Percentiles rank a stretch among this genome's conserved stretches.
Evolutionary conservation across 2,888 invertebrate species (phyloP).

Genomic region (Platycheirus albimanus): DNA sequence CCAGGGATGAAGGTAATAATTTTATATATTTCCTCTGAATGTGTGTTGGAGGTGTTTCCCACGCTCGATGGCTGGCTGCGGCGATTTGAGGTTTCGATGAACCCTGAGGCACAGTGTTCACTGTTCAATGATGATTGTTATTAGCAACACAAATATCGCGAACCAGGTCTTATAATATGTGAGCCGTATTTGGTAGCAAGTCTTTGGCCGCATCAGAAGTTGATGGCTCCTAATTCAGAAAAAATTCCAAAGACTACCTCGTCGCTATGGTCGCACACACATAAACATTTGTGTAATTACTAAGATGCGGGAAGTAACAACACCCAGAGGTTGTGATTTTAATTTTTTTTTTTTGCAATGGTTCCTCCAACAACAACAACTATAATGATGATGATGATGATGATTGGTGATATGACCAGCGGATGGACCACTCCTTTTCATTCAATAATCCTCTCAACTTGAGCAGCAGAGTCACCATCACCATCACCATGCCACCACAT

Average conservation of each 20-base stretch:
- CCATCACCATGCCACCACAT: not conserved
- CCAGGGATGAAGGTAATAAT: constrained; percentile 31
- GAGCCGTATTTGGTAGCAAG: constrained; percentile 55
- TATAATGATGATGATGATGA: constrained; percentile 47
- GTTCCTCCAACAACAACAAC: constrained; percentile 11
- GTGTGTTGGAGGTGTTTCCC: constrained; percentile 58
- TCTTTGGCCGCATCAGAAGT: no score
- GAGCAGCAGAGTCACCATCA: no score
- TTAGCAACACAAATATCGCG: constrained; percentile 25
- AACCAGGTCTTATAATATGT: constrained; percentile 9
- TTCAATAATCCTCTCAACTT: constrained; percentile 61
- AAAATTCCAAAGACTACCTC: constrained; percentile 47
- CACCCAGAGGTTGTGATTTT: constrained; percentile 27
- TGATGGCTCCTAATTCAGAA: constrained; percentile 44
- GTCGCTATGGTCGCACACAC: constrained; percentile 16
- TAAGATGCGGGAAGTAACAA: constrained; percentile 43
- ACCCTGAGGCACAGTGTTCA: constrained; percentile 31
- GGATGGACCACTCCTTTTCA: constrained; percentile 70
- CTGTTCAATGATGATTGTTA: constrained; percentile 21
- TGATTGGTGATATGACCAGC: constrained; percentile 54
- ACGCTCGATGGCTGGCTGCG: constrained; percentile 67
- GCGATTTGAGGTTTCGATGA: constrained; percentile 65
- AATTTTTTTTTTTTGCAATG: constrained; percentile 11
- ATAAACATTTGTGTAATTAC: constrained; percentile 46
- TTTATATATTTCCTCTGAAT: constrained; percentile 42